phyloP scores from a whole-genome alignment of 2,888 invertebrate genomes.

The Leucania comma region DNA sequence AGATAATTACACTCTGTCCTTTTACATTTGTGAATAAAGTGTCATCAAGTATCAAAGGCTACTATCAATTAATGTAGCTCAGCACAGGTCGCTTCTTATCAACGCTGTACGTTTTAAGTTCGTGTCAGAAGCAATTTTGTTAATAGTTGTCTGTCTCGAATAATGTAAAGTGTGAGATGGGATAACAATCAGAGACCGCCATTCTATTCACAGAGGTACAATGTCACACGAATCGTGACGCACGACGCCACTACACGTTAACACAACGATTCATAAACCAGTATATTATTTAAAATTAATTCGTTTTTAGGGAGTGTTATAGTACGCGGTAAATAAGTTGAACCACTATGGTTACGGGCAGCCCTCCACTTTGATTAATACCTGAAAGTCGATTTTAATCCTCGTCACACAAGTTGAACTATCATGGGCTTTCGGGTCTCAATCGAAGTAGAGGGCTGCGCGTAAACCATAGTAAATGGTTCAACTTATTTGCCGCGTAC shows the following conservation, averaged over 20 bases:
- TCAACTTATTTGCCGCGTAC: no score
- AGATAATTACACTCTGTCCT: slow-evolving; percentile 42
- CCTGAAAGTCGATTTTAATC: no score
- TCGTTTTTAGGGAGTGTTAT: slow-evolving; percentile 11
- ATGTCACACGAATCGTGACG: slow-evolving; percentile 24
- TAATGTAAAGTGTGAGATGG: slow-evolving; percentile 47
- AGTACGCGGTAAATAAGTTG: no score
- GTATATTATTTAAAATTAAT: slow-evolving; percentile 22
- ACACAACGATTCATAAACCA: slow-evolving; percentile 14
- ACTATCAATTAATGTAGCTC: slow-evolving; percentile 40
- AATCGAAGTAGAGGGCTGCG: no score
- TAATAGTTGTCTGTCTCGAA: slow-evolving; percentile 45
- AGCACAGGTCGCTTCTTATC: slow-evolving; percentile 47
- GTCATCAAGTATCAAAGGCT: slow-evolving; percentile 21
- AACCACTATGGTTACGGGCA: no score
- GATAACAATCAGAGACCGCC: slow-evolving; percentile 52
- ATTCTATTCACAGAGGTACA: slow-evolving; percentile 29
- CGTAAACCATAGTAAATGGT: no score
- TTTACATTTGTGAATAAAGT: slow-evolving; percentile 26
- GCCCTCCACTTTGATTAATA: no score
- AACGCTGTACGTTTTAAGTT: slow-evolving; percentile 28
- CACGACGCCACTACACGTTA: slow-evolving; percentile 13
- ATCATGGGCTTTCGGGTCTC: no score
- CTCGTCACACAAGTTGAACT: no score
- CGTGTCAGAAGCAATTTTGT: slow-evolving; percentile 56